Evolutionary conservation across 2,888 invertebrate genomes (phyloP), one percentile per base, ranked within the genome.

Genomic region (Cerastis leucographa): DNA sequence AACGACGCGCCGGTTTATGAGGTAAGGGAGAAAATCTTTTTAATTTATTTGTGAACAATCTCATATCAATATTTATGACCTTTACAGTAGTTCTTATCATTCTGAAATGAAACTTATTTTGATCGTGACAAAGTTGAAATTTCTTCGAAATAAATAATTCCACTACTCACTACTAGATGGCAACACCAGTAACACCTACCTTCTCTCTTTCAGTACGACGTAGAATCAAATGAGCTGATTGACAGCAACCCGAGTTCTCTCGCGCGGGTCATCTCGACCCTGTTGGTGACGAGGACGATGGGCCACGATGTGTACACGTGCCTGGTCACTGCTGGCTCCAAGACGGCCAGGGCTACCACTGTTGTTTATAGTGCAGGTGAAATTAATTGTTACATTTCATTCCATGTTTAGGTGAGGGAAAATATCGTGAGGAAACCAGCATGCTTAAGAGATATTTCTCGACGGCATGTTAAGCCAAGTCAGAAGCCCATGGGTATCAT

Each of bases 261-360:
- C 49, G 98, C 97, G 0, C 97, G 97, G 66, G 97, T 98, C 5
- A 95, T 97, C 44, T 98, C 98, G 0, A 97, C 98, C 1, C 97
- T 99, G 67, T 97, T 98, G 29, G 97, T 99, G 77, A 97, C 98
- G 86, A 97, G 97, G 69, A 94, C 97, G 1, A 97, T 97, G 0
- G 95, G 96, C 2, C 97, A 98, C 69, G 97, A 97, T 79, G 98
- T 97, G 59, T 98, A 98, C 93, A 98, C 98, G 1, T 99, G 99
- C 89, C 97, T 98, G 1, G 98, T 98, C 0, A 96, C 97, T 3
- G 94, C 98, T 0, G 98, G 98, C 0, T 91, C 95, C 0, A 97
- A 97, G 86, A 97, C 97, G 0, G 96, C 96, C 0, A 95, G 97
- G 1, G 97, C 97, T 9, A 95, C 97, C 65, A 97, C 97, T 0